These are phyloP conservation scores for Slavum lentiscoides DNA, from an alignment of 2,888 invertebrate genomes.

Conservation along the genomic window DNA sequence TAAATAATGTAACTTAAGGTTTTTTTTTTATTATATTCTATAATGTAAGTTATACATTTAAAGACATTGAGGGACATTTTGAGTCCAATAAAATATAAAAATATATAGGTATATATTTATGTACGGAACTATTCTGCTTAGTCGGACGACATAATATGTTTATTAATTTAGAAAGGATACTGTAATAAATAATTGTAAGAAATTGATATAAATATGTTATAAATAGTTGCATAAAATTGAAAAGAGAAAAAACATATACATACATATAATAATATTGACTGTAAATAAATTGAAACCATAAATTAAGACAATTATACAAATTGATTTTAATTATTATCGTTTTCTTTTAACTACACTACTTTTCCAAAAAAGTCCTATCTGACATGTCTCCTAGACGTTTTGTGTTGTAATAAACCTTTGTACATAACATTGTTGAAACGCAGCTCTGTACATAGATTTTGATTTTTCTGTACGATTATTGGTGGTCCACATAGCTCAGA, in stretches of 20 bases:
- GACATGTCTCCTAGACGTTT: not conserved
- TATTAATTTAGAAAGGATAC: constrained; percentile 48
- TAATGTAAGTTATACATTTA: constrained; percentile 53
- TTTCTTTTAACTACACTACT: constrained; percentile 7
- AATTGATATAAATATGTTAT: constrained; percentile 52
- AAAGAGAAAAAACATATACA: constrained; percentile 48
- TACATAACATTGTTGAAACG: too few relatives aligned
- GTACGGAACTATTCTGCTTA: constrained; percentile 43
- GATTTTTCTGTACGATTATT: too few relatives aligned
- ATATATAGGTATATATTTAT: constrained; percentile 44
- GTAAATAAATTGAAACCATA: constrained; percentile 53
- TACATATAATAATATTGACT: constrained; percentile 47
- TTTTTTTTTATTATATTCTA: constrained; percentile 49
- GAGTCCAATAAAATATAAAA: constrained; percentile 26
- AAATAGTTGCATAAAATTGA: constrained; percentile 50
- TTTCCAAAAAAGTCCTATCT: not conserved
- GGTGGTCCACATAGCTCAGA: too few relatives aligned
- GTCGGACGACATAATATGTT: constrained; percentile 29
- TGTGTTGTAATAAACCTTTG: not conserved
- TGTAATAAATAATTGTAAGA: constrained; percentile 53
- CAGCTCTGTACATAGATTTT: too few relatives aligned
- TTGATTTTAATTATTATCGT: constrained; percentile 45
- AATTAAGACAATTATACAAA: constrained; percentile 53
- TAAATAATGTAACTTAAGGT: constrained; percentile 53
- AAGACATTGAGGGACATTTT: constrained; percentile 48